Evolutionary conservation across 1,140 invertebrate species (phyloP), one percentile per base, ranked within the genome.

Genomic region (Orussus abietinus): DNA sequence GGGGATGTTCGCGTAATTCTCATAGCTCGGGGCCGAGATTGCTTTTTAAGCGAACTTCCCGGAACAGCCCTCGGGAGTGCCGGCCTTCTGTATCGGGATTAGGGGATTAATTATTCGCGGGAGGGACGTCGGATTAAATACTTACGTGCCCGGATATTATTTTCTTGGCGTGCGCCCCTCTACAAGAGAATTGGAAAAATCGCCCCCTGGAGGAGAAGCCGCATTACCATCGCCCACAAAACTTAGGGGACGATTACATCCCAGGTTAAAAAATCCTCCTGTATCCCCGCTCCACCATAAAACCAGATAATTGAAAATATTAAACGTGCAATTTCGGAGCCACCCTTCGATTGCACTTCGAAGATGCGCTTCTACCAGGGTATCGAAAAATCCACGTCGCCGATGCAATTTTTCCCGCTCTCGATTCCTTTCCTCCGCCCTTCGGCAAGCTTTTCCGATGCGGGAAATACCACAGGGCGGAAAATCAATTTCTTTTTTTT

Each of bases 51-150:
- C n/a, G 22, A 25, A 25, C 22, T 25, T 25, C n/a, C n/a, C 6
- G 22, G 47, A 34, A 41, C 19, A 10, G 29, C 49, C 38, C 22
- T 28, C 21, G 30, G 10, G 38, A 31, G 9, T 11, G 25, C 15
- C 15, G 12, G 17, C 11, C 34, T 44, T 41, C 47, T 37, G 38
- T 49, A 42, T 42, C 42, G 34, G 50, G 54, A 65, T 64, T 58
- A 56, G 51, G 33, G 41, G 45, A 62, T 62, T 57, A 65, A 65
- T 64, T 65, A 65, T 62, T 59, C 42, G 40, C 21, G 43, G 29
- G 47, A 25, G 4, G 34, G 14, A 15, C 21, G 21, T 37, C n/a
- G 19, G 21, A 3, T 5, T 37, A 22, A 14, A 17, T 18, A 21
- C 12, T 1, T 22, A 22, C 14, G 6, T 25, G 22, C 22, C 6